Evolutionary conservation across 2,888 invertebrate species (phyloP), one percentile per base, ranked within the genome.

Genomic region (Adineta ricciae): DNA sequence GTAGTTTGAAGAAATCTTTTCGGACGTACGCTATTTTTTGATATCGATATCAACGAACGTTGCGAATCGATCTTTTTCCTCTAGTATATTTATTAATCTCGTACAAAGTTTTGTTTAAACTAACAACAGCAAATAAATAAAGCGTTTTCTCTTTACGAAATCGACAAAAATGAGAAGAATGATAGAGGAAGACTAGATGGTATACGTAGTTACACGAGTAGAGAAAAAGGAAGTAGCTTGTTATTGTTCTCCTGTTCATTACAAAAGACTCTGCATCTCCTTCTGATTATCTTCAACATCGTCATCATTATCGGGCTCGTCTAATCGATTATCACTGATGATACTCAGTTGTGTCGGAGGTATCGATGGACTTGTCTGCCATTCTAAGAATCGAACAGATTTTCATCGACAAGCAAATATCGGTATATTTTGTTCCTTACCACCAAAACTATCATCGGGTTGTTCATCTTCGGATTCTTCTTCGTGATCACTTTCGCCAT

Each of bases 191-290:
- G 64, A 64, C 64, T 64, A 64, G 32, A 32, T 64, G 16, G 64
- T 64, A 19, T 64, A n/a, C n/a, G n/a, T n/a, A 64, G 9, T 16
- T 64, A 64, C 64, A 64, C 4, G 19, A 32, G 19, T 9, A 14
- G 19, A 64, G 27, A 27, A 32, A 56, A 64, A 64, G 27, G 27
- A 56, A 32, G 27, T 64, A 7, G 27, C 64, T 8, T 64, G 64
- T 27, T 41, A 9, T 78, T n/a, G 21, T 24, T 64, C 56, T 2
- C 24, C 41, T 32, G 64, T 3, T 27, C 2, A 41, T 78, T 78
- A 78, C 19, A 78, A 41, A 41, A 78, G 41, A 78, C 78, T 78
- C 41, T 78, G 78, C 78, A 78, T 78, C n/a, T 78, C 78, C 41
- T 78, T 78, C 32, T 78, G 41, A n/a, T 64, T 64, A 64, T 64